phyloP scores from a whole-genome alignment of 2,888 invertebrate genomes.

The Dolomedes plantarius region DNA sequence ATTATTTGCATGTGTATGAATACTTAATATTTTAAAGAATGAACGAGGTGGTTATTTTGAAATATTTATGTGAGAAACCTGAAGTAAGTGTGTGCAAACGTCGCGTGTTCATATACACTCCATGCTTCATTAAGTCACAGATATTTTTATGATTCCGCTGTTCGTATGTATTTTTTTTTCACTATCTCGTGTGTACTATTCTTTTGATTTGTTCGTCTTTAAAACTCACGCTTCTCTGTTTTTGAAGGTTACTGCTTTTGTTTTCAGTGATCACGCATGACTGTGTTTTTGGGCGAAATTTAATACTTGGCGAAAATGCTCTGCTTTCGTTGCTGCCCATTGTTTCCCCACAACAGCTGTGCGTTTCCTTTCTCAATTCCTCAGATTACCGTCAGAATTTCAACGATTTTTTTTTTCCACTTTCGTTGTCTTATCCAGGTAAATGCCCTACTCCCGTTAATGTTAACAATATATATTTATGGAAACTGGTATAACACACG shows the following conservation, averaged over 20 bases:
- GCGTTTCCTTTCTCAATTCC: not conserved
- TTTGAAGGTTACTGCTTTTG: not conserved
- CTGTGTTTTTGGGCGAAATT: slow-evolving; percentile 3
- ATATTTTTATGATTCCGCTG: not conserved
- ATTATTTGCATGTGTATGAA: too few relatives aligned
- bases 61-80: too few relatives aligned
- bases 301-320: not conserved
- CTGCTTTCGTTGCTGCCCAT: not conserved
- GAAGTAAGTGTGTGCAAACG: too few relatives aligned
- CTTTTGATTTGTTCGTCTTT: not conserved
- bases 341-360: not conserved
- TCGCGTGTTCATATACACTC: not conserved
- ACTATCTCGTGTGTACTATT: not conserved
- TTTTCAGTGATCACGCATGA: slow-evolving; percentile 4
- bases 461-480: too few relatives aligned
- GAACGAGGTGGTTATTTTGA: too few relatives aligned
- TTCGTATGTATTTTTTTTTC: not conserved
- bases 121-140: not conserved
- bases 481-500: too few relatives aligned
- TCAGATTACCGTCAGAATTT: not conserved
- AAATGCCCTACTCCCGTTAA: too few relatives aligned
- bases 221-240: not conserved
- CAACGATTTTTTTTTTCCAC: too few relatives aligned
- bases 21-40: too few relatives aligned
- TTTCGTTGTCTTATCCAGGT: too few relatives aligned